Conservation (phyloP, 2,888 invertebrate genomes). For the Hofmannophila pseudospretella region DNA sequence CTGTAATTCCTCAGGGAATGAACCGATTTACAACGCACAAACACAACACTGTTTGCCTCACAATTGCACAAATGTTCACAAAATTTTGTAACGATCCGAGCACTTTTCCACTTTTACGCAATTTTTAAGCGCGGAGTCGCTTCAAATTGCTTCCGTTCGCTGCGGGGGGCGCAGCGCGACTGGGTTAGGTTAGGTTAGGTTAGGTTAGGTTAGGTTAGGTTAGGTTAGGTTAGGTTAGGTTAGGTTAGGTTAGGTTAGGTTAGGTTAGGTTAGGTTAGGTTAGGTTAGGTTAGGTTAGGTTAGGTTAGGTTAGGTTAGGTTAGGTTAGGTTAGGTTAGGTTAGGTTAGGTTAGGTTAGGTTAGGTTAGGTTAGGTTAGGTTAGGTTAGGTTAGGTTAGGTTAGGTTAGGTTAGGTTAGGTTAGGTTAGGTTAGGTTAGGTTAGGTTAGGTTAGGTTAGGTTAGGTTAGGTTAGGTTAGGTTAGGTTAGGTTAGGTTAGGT, state of each 20-base stretch:
- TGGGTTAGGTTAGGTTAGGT: conserved; percentile 12
- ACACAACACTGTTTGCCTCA: no score
- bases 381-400: conserved; percentile 14
- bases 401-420: conserved; percentile 16
- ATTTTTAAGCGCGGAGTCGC: no score
- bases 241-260: conserved; percentile 18
- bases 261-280: conserved; percentile 17
- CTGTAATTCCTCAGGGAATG: no score
- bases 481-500: conserved; percentile 17
- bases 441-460: conserved; percentile 19
- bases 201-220: conserved; percentile 3
- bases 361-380: conserved; percentile 10
- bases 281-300: conserved; percentile 14
- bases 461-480: conserved; percentile 20
- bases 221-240: conserved; percentile 17
- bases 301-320: conserved; percentile 15
- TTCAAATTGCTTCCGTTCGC: no score
- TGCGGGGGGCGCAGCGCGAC: no score
- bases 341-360: conserved; percentile 14
- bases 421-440: conserved; percentile 17
- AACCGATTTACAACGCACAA: no score
- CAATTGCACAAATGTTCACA: no score
- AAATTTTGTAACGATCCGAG: no score
- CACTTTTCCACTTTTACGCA: no score
- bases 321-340: conserved; percentile 16